Base-by-base conservation (phyloP, 2,888 invertebrate species). In the Aphodius sticticus region DNA sequence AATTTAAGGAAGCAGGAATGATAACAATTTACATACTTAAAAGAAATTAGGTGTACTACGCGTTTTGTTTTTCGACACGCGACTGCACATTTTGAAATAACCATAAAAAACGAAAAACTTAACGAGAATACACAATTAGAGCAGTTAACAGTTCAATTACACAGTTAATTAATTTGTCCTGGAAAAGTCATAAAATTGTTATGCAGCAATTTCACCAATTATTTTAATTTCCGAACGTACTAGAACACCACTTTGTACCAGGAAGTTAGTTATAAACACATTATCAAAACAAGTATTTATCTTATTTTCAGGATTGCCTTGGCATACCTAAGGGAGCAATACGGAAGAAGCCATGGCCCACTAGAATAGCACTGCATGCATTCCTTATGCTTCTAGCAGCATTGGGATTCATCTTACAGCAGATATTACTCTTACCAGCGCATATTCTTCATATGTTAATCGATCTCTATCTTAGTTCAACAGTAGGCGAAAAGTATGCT, bases 401-500 rank as follows among this genome's bases (percentile, higher is more conserved):
- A 35, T 36, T 35, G n/a, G 37, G 9, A 6, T 35, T 74, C 6
- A 36, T 74, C n/a, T 15, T 74, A 12, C 36, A n/a, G 9, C n/a
- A 26, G 35, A 6, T 74, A 9, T 26, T 74, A 36, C 7, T n/a
- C 7, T 74, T 74, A 74, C 14, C 37, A 12, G 37, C 9, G 6
- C 74, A 36, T 26, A 36, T 74, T 36, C 6, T 74, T 2, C 37
- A 36, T 9, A 26, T 35, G 26, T n/a, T 12, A 74, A n/a, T 74
- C n/a, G 74, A 74, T 36, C 6, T 74, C 2, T 74, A 35, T 5
- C 37, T 74, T 35, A 6, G n/a, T 6, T 26, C 7, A 12, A 74
- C 35, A 74, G n/a, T 16, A 12, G 74, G 74, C 35, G 37, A 74
- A 36, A 12, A 16, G n/a, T 74, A 74, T 36, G 74, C n/a, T n/a